Conservation (phyloP, 2,113 vertebrate genomes). For the Brachionichthys hirsutus region DNA sequence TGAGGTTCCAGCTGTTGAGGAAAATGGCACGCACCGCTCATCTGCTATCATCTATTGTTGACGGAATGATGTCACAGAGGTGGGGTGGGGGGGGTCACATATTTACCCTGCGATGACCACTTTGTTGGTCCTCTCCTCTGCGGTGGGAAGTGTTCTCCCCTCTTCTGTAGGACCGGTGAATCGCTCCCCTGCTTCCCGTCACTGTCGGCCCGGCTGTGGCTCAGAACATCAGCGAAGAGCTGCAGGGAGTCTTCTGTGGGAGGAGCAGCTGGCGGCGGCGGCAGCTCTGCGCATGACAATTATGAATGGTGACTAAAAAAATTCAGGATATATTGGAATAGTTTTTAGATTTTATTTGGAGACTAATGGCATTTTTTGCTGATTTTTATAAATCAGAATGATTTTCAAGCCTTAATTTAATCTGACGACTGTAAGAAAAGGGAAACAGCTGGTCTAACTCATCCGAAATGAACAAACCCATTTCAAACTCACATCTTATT, state of each 20-base stretch:
- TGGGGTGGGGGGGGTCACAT: background rate
- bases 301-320: slow-evolving; percentile 15
- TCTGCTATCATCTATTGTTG: slow-evolving; percentile 16
- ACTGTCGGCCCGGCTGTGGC: slow-evolving; percentile 68
- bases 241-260: slow-evolving; percentile 71
- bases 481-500: slow-evolving; percentile 2
- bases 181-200: slow-evolving; percentile 67
- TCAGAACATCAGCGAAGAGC: slow-evolving; percentile 63
- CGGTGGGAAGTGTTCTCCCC: slow-evolving; percentile 47
- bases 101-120: slow-evolving; percentile 61
- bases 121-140: slow-evolving; percentile 50
- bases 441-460: background rate
- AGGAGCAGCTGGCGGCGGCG: slow-evolving; percentile 85
- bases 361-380: background rate
- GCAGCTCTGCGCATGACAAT: slow-evolving; percentile 77
- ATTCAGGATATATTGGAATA: background rate
- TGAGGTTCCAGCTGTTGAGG: slow-evolving; percentile 32
- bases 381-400: background rate
- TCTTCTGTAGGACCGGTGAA: slow-evolving; percentile 35
- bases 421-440: slow-evolving; percentile 1
- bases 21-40: slow-evolving; percentile 1
- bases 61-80: background rate
- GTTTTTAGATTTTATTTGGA: background rate
- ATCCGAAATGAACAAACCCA: background rate
- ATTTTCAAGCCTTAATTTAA: background rate